A percentile compares a stretch with the other conserved stretches of the same genome.
Conservation (phyloP, 2,113 vertebrate species). For the Ariopsis seemanni region DNA sequence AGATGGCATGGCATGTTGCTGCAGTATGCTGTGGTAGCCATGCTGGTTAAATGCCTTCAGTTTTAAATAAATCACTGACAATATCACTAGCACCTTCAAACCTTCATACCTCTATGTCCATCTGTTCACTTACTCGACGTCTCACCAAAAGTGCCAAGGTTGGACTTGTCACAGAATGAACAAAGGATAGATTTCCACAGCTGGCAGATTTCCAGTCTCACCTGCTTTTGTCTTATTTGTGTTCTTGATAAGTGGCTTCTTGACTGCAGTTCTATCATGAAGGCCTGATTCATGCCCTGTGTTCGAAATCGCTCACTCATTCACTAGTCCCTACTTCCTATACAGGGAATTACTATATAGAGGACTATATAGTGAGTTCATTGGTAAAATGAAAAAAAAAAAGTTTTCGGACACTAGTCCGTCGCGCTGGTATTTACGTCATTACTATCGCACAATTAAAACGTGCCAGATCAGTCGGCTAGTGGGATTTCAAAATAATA, state of each 20-base stretch:
- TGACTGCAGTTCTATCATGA: neutral
- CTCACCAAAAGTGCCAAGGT: neutral
- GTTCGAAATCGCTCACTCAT: no score
- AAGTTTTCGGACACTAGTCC: no score
- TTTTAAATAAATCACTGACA: neutral
- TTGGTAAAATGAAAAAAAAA: no score
- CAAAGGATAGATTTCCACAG: neutral
- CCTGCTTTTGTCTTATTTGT: neutral
- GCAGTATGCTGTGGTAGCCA: neutral
- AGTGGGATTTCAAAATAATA: no score
- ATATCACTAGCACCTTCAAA: neutral
- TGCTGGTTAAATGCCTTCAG: neutral
- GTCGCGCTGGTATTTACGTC: no score
- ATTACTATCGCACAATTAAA: no score
- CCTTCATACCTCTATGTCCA: neutral
- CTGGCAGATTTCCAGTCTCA: neutral
- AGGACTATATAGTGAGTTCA: no score
- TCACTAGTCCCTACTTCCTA: no score
- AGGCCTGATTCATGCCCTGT: neutral
- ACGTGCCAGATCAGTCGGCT: no score
- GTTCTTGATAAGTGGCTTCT: neutral
- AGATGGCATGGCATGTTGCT: neutral
- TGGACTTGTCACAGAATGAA: neutral
- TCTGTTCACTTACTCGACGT: neutral
- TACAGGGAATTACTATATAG: no score